Base-by-base conservation (phyloP, 2,797 vertebrate species). In the Fratercula arctica region DNA sequence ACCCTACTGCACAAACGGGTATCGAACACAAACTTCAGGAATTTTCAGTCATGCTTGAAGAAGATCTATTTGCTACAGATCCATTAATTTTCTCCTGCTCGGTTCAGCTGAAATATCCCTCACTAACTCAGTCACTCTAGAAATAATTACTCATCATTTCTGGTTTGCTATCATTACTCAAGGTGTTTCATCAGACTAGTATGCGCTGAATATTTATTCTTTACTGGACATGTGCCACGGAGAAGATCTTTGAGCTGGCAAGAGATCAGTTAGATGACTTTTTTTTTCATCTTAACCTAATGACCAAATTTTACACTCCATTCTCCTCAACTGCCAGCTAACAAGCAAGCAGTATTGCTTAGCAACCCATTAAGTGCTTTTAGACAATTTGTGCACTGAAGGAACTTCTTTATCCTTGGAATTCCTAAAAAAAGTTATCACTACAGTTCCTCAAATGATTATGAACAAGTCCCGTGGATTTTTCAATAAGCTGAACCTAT, bases 301-400 rank as follows among this genome's bases (percentile, higher is more conserved):
- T 63, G 89, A 89, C 81, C 50, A 48, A 53, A 81, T 88, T 93
- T 89, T 59, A 64, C 61, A 85, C 89, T 91, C 69, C 60, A 26
- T 91, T 61, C 89, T 91, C 91, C 68, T 50, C 4, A 63, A 87
- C 33, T 33, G 81, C 45, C 89, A 90, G 82, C 57, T 92, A 85
- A 60, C 74, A 80, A 90, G 75, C 78, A 91, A 87, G 72, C 79
- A 69, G 73, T 13, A 95, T 84, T 75, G 70, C 89, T 91, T n/a
- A 91, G 89, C 80, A 96, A 89, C 73, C 66, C 79, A 61, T 83
- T 84, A 91, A 54, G 76, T 69, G 78, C 76, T 74, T 85, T 92
- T 61, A 77, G 72, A 23, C 85, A 53, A 61, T 80, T 31, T 87
- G 25, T 39, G 82, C 73, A 54, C 76, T 9, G 23, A 43, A 85